A percentile compares a stretch with the other conserved stretches of the same genome.
phyloP scores from a whole-genome alignment of 2,888 invertebrate species.

The Ischnus inquisitorius region DNA sequence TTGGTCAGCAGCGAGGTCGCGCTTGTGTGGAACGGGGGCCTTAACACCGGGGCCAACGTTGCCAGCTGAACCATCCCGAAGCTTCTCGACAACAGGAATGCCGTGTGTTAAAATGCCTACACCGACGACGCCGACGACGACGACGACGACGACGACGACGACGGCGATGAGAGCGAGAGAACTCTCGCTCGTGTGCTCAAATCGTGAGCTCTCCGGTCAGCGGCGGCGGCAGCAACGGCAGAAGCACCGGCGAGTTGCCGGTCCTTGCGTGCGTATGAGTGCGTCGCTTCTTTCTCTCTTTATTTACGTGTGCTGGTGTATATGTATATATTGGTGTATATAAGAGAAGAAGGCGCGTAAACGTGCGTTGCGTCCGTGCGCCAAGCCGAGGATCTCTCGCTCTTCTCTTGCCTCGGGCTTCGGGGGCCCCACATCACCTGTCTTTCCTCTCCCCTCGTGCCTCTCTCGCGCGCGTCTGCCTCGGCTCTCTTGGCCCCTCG shows the following conservation, averaged over 20 bases:
- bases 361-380: slow-evolving; percentile 73
- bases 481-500: slow-evolving; percentile 43
- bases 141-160: neutral
- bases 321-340: slow-evolving; percentile 19
- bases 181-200: slow-evolving; percentile 66
- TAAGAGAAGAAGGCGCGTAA: slow-evolving; percentile 76
- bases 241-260: slow-evolving; percentile 57
- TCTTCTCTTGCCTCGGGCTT: slow-evolving; percentile 78
- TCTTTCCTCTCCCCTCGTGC: slow-evolving; percentile 78
- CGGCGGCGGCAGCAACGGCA: slow-evolving; percentile 13
- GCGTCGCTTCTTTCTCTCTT: slow-evolving; percentile 57
- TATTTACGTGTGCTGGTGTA: slow-evolving; percentile 22
- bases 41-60: slow-evolving; percentile 81
- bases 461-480: slow-evolving; percentile 59
- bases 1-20: slow-evolving; percentile 53
- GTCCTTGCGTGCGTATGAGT: slow-evolving; percentile 70
- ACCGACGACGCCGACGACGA: too few species aligned
- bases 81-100: slow-evolving; percentile 84
- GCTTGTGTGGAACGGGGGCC: slow-evolving; percentile 73
- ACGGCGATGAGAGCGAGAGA: neutral
- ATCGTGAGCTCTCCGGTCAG: slow-evolving; percentile 66
- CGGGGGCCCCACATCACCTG: slow-evolving; percentile 84
- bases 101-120: slow-evolving; percentile 84
- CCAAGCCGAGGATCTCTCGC: slow-evolving; percentile 63
- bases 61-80: slow-evolving; percentile 82